These are phyloP conservation scores for Archilochus colubris DNA, from an alignment of 2,113 vertebrate genomes.

Conservation along the genomic window DNA sequence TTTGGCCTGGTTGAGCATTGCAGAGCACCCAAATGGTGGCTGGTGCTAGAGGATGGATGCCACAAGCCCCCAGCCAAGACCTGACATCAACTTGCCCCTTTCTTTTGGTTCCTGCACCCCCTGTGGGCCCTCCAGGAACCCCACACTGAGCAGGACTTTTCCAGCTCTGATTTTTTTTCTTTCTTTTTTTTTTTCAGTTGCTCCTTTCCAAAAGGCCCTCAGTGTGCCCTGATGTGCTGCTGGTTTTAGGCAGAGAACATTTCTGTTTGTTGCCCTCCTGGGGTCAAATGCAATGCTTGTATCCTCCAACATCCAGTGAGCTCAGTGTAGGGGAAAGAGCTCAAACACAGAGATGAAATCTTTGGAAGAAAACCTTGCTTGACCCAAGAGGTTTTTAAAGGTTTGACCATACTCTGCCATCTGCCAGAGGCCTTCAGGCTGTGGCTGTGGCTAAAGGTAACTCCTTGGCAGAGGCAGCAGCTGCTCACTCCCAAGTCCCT, in stretches of 20 bases:
- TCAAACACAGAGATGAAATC: background rate
- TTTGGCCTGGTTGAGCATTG: background rate
- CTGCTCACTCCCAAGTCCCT: background rate
- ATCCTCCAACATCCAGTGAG: background rate
- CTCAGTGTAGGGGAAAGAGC: fast-evolving
- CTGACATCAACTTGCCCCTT: fast-evolving
- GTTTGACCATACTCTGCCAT: background rate
- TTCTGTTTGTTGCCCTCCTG: fast-evolving
- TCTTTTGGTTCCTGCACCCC: background rate
- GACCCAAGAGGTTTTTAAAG: background rate
- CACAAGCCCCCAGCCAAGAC: fast-evolving
- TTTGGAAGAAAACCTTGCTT: background rate
- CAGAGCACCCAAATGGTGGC: fast-evolving
- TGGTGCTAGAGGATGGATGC: background rate
- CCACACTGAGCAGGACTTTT: fast-evolving
- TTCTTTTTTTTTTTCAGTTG: background rate
- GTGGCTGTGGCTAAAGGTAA: background rate
- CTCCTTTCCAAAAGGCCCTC: background rate
- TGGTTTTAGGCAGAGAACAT: background rate
- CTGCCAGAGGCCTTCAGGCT: background rate
- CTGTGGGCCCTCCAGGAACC: background rate
- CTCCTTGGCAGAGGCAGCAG: background rate
- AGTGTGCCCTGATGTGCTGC: fast-evolving
- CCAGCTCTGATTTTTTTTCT: background rate
- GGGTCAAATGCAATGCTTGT: background rate